These are phyloP conservation scores for Chaetogeoica ovagalla DNA, from an alignment of 2,888 invertebrate species.

Conservation along the genomic window DNA sequence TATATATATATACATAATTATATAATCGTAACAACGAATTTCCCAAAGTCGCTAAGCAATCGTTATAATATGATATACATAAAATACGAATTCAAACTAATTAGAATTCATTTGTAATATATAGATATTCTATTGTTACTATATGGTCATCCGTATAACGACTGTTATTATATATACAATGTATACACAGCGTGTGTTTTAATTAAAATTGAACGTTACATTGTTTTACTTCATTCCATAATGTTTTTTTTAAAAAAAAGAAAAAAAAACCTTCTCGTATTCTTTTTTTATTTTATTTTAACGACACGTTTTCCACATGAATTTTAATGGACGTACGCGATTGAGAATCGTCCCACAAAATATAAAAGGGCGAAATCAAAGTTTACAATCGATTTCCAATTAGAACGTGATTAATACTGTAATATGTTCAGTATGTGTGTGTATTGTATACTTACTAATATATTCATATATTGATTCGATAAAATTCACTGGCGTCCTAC, in stretches of 20 bases:
- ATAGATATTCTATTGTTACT: neutral
- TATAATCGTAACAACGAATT: neutral
- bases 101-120: neutral
- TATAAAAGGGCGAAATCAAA: neutral
- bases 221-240: neutral
- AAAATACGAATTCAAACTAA: neutral
- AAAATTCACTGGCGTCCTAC: constrained; percentile 28
- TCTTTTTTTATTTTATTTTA: neutral
- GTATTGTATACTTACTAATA: neutral
- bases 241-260: neutral
- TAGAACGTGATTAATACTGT: constrained; percentile 9
- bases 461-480: neutral
- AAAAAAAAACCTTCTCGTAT: no score
- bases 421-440: neutral
- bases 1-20: neutral
- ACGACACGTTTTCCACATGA: constrained; percentile 28
- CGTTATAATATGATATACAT: neutral
- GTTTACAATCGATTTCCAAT: constrained; percentile 14
- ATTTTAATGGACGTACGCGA: constrained; percentile 3
- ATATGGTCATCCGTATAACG: neutral
- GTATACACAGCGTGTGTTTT: neutral
- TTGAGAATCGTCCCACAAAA: neutral
- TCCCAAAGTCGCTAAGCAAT: neutral
- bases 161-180: constrained; percentile 1
- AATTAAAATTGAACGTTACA: neutral